Evolutionary conservation across 2,888 invertebrate genomes (phyloP).

Genomic region (Drosophila crucigera): DNA sequence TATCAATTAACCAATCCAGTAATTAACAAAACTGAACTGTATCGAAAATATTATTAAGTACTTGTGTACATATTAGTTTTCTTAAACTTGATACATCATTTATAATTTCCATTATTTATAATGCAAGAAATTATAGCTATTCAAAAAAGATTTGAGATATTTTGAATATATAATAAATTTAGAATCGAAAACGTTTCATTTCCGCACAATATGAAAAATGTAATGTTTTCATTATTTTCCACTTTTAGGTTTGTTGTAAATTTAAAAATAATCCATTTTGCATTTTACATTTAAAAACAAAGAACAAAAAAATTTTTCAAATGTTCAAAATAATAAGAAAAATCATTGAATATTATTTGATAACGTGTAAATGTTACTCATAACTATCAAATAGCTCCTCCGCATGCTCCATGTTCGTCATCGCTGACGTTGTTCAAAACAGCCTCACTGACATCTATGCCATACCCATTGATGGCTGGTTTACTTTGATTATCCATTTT

Average conservation of each 20-base stretch:
- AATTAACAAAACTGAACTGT: not conserved
- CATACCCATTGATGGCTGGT: conserved; percentile 20
- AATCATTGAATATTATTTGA: not conserved
- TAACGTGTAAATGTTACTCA: not conserved
- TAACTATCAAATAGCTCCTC: conserved; percentile 6
- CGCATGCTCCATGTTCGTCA: conserved; percentile 21
- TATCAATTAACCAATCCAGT: not conserved
- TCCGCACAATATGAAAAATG: not conserved
- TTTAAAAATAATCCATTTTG: not conserved
- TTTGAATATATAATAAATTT: not conserved
- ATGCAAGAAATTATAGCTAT: not conserved
- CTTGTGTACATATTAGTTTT: not conserved
- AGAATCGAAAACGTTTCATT: not conserved
- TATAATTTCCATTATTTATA: not conserved
- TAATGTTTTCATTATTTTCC: not conserved
- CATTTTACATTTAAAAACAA: not conserved
- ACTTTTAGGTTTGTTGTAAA: not conserved
- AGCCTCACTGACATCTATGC: conserved; percentile 4
- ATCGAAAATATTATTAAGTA: not conserved
- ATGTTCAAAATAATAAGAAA: not conserved
- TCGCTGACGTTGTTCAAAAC: not conserved
- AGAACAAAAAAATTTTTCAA: not conserved
- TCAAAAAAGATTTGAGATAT: not conserved
- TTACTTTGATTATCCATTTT: conserved; percentile 5
- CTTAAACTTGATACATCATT: not conserved